phyloP scores from a whole-genome alignment of 2,113 vertebrate species.

The Neolamprologus sp. region DNA sequence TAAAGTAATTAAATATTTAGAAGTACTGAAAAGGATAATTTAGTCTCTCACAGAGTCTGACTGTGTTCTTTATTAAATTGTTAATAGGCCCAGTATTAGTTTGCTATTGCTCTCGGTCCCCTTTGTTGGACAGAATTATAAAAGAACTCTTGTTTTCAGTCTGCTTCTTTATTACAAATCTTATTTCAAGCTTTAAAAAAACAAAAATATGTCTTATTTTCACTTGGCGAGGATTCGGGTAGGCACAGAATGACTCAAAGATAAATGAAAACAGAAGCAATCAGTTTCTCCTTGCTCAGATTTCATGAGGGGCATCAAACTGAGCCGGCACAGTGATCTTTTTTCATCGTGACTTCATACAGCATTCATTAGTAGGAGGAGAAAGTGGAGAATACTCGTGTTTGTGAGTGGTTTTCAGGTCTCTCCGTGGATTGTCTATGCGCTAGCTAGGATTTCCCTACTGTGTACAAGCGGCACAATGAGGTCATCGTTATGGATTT shows the following conservation, averaged over 20 bases:
- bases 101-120: not conserved
- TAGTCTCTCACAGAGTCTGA: not conserved
- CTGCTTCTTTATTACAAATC: not conserved
- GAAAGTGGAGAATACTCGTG: not conserved
- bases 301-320: not conserved
- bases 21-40: not conserved
- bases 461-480: conserved; percentile 36
- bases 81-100: not conserved
- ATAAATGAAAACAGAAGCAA: not conserved
- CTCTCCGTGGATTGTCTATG: not conserved
- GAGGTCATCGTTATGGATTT: conserved; percentile 69
- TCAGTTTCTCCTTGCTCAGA: not conserved
- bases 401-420: not conserved
- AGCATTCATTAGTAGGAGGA: not conserved
- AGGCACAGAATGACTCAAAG: not conserved
- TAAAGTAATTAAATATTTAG: not conserved
- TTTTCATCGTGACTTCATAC: not conserved
- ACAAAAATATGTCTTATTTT: not conserved
- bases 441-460: conserved; percentile 34
- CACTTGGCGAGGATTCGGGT: not conserved
- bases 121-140: not conserved
- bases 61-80: not conserved
- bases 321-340: not conserved
- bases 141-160: not conserved
- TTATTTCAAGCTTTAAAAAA: not conserved